Base-by-base conservation (phyloP, 2,113 vertebrate genomes). In the Patagioenas fasciata region DNA sequence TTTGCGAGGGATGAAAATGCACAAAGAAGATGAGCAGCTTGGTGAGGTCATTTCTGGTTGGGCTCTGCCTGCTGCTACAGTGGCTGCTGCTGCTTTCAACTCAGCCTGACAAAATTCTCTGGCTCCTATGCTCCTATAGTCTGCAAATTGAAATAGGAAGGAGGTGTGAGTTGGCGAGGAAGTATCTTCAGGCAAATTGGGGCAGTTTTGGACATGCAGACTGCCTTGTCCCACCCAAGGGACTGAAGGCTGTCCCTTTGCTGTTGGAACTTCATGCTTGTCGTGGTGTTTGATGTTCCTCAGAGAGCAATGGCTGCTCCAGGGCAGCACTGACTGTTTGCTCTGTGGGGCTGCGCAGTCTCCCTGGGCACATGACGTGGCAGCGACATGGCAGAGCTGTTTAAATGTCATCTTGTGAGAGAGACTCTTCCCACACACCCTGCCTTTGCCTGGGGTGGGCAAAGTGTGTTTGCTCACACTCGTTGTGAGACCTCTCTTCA, bases 11-110 rank as follows among this genome's bases (percentile, higher is more conserved):
- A 72, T 89, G 31, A 62, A 93, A 95, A 84, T 9, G 23, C 77
- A 78, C 0, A 5, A 65, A 77, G 93, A 81, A 73, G 61, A 80
- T 0, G 28, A 93, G 83, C 86, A 93, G 92, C 85, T 92, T 84
- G 80, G 53, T 87, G 83, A 87, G 86, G 95, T 92, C 65, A 81
- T 80, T 96, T 89, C 69, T 96, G 72, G 24, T 64, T 50, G 72
- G n/a, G 73, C 29, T 90, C 70, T 93, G 75, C 82, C 83, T 93
- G 88, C 82, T 94, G 85, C 36, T 79, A 29, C 83, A 79, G 90
- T 0, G 28, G 61, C 88, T 93, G 75, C 92, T 93, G 75, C 88
- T 84, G 61, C 77, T 95, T 91, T 85, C 85, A 92, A 4, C 15
- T 1, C 83, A 96, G 57, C 36, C 88, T 92, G 90, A 86, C 69